These are phyloP conservation scores for Macroteleia sp. DNA, from an alignment of 2,888 invertebrate genomes.

Conservation along the genomic window DNA sequence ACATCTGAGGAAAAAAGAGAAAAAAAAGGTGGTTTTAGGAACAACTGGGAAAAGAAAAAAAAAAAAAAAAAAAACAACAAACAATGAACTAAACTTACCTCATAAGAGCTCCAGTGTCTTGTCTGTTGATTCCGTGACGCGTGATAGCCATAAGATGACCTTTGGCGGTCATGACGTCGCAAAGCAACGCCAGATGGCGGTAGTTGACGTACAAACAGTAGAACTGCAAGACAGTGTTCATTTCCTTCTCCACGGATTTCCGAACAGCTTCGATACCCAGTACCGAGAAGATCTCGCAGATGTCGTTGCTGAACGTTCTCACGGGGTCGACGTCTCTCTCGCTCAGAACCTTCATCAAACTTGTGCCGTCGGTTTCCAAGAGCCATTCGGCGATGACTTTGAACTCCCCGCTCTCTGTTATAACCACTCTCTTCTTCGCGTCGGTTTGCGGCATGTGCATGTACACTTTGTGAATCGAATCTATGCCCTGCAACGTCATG, in stretches of 20 bases:
- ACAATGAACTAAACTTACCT: too few species aligned
- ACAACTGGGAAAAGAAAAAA: too few species aligned
- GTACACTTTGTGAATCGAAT: conserved; percentile 98
- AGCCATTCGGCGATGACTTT: conserved; percentile 99
- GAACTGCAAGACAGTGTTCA: conserved; percentile 99
- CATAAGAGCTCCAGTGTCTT: conserved; percentile 99
- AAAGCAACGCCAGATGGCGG: conserved; percentile 98
- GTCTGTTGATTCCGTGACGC: conserved; percentile 99
- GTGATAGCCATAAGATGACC: conserved; percentile 99
- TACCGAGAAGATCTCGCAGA: conserved; percentile 99
- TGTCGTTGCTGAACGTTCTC: conserved; percentile 99
- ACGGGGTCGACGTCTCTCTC: conserved; percentile 99
- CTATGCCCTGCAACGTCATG: conserved; percentile 98
- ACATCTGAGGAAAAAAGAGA: too few species aligned
- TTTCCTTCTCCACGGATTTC: conserved; percentile 99
- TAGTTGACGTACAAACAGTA: conserved; percentile 99
- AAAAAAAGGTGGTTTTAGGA: too few species aligned
- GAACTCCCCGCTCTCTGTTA: conserved; percentile 99
- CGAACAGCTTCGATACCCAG: conserved; percentile 99
- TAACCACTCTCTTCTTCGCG: conserved; percentile 98
- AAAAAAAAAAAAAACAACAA: too few species aligned
- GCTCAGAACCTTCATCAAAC: conserved; percentile 98
- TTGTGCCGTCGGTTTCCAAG: conserved; percentile 99
- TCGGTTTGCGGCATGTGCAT: conserved; percentile 99
- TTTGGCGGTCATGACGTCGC: conserved; percentile 99